Evolutionary conservation across 2,888 invertebrate species (phyloP), one percentile per base, ranked within the genome.

Genomic region (Incurvaria masculella): DNA sequence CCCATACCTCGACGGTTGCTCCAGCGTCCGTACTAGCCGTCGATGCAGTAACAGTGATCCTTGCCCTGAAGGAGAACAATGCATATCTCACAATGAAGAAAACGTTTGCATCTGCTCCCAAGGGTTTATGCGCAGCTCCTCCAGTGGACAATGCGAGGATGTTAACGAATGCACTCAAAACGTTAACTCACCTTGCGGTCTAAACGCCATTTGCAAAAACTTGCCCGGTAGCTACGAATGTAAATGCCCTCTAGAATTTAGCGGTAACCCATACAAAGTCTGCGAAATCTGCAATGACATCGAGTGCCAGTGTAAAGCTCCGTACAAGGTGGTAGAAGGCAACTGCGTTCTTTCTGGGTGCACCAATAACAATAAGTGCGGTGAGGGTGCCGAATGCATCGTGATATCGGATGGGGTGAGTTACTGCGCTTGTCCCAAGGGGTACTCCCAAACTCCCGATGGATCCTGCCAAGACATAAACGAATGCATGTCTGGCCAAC

Each of bases 191-290:
- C 88, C 91, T 17, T 95, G 95, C 68, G 95, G 94, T 1, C 70
- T 91, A 20, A 93, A 94, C 67, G 93, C 94, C 0, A 84, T 94
- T 49, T 96, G 95, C 62, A 94, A 92, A 65, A 96, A 96, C 71
- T 73, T 94, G 45, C 94, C 94, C 0, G 95, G 95, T 43, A 93
- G 93, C 62, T 96, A 94, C 63, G 94, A 94, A 69, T 96, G 95
- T 59, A 90, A 91, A 60, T 96, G 95, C 61, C 90, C 94, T 0
- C 79, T 86, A 21, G 93, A 92, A 26, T 94, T 89, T 63, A 91
- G 89, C 61, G 94, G 94, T 42, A 94, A 95, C 70, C 94, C 95
- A 1, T 95, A 93, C 63, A 83, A 88, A 16, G 80, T 88, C 55
- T 95, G 95, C 64, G 90, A 91, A 73, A 85, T 91, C 65, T 94